Conservation (phyloP, 1,140 invertebrate species). For the Lucilia cuprina region DNA sequence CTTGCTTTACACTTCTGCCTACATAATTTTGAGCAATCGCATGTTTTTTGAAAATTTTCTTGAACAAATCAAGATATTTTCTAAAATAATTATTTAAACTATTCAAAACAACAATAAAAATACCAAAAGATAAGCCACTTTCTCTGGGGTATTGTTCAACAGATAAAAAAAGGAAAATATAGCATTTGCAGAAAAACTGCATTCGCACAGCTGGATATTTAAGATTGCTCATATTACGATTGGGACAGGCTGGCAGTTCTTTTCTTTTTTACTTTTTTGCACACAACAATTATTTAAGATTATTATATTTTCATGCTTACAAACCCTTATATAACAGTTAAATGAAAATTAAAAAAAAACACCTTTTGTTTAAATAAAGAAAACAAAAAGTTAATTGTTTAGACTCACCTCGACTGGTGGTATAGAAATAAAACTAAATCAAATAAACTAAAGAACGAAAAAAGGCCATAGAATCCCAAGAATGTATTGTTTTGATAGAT, state of each 20-base stretch:
- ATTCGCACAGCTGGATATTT: slow-evolving; percentile 2
- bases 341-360: background rate
- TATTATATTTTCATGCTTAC: background rate
- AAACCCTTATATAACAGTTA: background rate
- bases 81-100: background rate
- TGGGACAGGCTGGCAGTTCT: background rate
- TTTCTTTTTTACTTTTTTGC: background rate
- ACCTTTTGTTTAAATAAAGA: background rate
- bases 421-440: background rate
- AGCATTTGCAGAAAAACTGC: background rate
- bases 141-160: background rate
- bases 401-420: background rate
- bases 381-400: slow-evolving; percentile 5
- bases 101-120: background rate
- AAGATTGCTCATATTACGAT: slow-evolving; percentile 1
- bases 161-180: background rate
- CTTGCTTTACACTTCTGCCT: no score
- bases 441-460: background rate
- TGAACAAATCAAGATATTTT: background rate
- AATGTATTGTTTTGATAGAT: background rate
- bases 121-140: background rate
- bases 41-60: background rate
- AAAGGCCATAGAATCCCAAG: no score
- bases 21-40: no score
- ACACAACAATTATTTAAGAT: background rate